Conservation (phyloP, 2,888 invertebrate species). For the Geotrupes spiniger region DNA sequence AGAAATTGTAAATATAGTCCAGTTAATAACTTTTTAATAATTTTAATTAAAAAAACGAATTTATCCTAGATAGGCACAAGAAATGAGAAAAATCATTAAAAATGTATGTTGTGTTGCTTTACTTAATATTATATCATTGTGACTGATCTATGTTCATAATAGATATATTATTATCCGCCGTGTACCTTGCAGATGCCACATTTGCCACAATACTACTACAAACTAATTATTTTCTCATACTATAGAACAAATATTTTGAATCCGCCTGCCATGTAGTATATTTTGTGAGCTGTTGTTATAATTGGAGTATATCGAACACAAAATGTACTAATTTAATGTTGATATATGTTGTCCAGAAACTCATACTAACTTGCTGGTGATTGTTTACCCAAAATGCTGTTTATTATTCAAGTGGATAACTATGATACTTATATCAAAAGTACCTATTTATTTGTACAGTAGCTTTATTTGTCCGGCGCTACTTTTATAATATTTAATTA, state of each 20-base stretch:
- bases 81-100: conserved; percentile 40
- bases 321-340: conserved; percentile 48
- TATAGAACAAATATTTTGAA: conserved; percentile 37
- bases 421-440: conserved; percentile 32
- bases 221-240: conserved; percentile 22
- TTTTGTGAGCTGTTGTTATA: conserved; percentile 43
- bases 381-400: conserved; percentile 43
- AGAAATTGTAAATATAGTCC: conserved; percentile 52
- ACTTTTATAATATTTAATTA: conserved; percentile 29
- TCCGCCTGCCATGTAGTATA: conserved; percentile 43
- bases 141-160: conserved; percentile 48
- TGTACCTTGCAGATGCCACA: conserved; percentile 47
- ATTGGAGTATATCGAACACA: conserved; percentile 22
- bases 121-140: conserved; percentile 46
- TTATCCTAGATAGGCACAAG: conserved; percentile 52
- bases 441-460: conserved; percentile 41
- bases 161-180: conserved; percentile 44
- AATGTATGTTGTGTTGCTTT: conserved; percentile 53
- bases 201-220: conserved; percentile 22
- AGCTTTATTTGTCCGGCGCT: conserved; percentile 41
- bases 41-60: conserved; percentile 52
- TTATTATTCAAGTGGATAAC: conserved; percentile 28
- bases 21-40: conserved; percentile 53
- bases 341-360: conserved; percentile 47
- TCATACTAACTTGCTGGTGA: conserved; percentile 42